Conservation (phyloP, 2,113 vertebrate species). For the Corynorhinus townsendii region DNA sequence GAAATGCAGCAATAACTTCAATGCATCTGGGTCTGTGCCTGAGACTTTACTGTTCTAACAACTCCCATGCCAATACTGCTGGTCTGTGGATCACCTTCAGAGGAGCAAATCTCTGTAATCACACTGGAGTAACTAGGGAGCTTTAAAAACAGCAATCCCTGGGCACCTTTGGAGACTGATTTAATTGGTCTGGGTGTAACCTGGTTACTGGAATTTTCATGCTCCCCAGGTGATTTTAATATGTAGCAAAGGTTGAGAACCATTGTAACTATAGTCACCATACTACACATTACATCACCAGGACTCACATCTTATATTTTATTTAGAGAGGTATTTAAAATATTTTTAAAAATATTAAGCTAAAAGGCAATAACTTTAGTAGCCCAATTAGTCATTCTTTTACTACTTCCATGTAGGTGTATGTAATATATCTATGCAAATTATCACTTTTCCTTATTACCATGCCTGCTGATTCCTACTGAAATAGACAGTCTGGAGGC, state of each 20-base stretch:
- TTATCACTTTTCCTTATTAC: not conserved
- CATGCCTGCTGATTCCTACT: not conserved
- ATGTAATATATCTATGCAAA: not conserved
- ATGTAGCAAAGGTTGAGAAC: not conserved
- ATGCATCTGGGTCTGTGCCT: not conserved
- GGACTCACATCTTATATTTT: not conserved
- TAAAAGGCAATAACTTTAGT: not conserved
- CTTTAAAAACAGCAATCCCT: not conserved
- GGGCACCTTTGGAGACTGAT: not conserved
- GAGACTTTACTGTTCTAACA: not conserved
- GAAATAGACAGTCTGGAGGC: not conserved
- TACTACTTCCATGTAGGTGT: not conserved
- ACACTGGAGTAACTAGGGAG: not conserved
- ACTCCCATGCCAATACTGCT: not conserved
- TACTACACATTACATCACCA: not conserved
- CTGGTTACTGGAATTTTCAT: not conserved
- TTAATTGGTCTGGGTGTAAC: not conserved
- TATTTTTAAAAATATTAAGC: not conserved
- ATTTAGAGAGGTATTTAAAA: not conserved
- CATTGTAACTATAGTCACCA: not conserved
- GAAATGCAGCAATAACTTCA: not conserved
- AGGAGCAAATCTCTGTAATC: not conserved
- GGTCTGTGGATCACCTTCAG: not conserved
- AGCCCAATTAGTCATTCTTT: not conserved
- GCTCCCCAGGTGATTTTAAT: not conserved